Evolutionary conservation across 2,113 vertebrate species (phyloP), one percentile per base, ranked within the genome.

Genomic region (Myocastor coypus): DNA sequence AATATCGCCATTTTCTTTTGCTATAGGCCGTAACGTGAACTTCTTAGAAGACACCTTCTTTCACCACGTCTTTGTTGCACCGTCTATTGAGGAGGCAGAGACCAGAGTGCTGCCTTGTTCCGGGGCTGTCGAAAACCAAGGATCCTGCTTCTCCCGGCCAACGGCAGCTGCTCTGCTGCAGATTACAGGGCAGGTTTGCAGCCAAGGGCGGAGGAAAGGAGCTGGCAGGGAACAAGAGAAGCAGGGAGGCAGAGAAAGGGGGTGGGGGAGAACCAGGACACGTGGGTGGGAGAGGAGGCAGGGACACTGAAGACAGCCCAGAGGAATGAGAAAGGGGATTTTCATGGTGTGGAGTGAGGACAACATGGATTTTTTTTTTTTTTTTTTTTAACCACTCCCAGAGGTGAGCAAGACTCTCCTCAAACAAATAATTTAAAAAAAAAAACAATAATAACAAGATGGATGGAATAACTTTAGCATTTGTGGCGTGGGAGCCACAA

Each of bases 11-110:
- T 99, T 99, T 99, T 98, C 99, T 99, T 99, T 99, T 98, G 98
- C 99, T 98, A 98, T 96, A 95, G 98, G 96, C 97, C 89, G 99
- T 99, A 99, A 99, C 90, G 99, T 99, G 99, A 99, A 99, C 99
- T 99, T 98, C 99, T 99, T 99, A 99, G 99, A 99, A 99, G 99
- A 99, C 99, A 99, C 99, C 99, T 99, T 99, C 99, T 99, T 99
- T 99, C 99, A 99, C 98, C 99, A 98, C 98, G 61, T 96, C 98
- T 98, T 98, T 99, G 98, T 98, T 12, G 95, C 91, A 30, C 40
- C 92, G 98, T 98, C 99, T 98, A 99, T 97, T 98, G 98, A 98
- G 98, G 98, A 98, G 98, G 52, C 98, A 96, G 97, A 97, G 99
- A 99, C 98, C 99, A 97, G 98, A 98, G 98, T 98, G 96, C 98